phyloP scores from a whole-genome alignment of 2,113 vertebrate species.

The Hymenochirus boettgeri region DNA sequence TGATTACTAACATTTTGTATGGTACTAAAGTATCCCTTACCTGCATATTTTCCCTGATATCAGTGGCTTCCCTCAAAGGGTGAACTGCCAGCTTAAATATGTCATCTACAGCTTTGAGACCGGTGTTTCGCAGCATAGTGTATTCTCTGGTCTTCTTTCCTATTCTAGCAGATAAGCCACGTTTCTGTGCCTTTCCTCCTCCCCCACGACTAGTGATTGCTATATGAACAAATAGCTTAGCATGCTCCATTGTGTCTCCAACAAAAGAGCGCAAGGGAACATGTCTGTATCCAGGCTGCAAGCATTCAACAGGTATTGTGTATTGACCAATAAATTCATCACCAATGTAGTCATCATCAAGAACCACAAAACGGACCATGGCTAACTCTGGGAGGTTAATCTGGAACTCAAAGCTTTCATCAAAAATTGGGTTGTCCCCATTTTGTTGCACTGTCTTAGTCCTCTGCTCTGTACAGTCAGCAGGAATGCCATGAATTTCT shows the following conservation, averaged over 20 bases:
- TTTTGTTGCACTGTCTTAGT: conserved; percentile 94
- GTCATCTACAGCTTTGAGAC: conserved; percentile 86
- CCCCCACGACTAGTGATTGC: conserved; percentile 89
- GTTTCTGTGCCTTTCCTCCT: conserved; percentile 87
- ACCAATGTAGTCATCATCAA: conserved; percentile 96
- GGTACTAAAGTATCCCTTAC: conserved; percentile 54
- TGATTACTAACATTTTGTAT: no score
- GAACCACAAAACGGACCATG: conserved; percentile 88
- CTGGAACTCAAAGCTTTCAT: conserved; percentile 96
- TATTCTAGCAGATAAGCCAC: conserved; percentile 83
- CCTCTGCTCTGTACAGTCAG: conserved; percentile 89
- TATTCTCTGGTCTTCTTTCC: conserved; percentile 83
- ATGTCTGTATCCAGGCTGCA: conserved; percentile 90
- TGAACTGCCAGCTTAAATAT: conserved; percentile 79
- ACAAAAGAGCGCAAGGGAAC: conserved; percentile 83
- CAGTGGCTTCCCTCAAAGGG: conserved; percentile 83
- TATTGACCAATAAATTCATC: conserved; percentile 98
- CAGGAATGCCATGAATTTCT: conserved; percentile 92
- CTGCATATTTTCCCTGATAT: conserved; percentile 90
- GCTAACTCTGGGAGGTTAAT: conserved; percentile 93
- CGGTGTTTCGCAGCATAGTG: conserved; percentile 79
- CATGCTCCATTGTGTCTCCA: conserved; percentile 84
- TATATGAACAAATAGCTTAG: conserved; percentile 89
- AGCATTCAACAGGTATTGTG: conserved; percentile 86
- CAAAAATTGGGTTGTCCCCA: conserved; percentile 93